phyloP scores from a whole-genome alignment of 2,113 vertebrate species.

The Aplodontia rufa region DNA sequence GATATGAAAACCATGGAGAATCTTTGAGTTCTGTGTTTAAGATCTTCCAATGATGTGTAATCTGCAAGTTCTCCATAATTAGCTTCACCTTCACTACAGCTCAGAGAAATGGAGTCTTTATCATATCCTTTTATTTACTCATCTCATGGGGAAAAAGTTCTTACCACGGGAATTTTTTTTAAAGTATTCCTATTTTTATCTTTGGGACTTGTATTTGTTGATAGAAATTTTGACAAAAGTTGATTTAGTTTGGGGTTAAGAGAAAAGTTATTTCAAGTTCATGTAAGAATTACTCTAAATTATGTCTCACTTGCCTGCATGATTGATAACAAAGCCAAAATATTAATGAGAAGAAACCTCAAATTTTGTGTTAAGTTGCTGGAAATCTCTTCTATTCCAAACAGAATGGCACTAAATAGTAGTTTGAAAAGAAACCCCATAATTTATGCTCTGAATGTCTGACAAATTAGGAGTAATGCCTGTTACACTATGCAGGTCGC shows the following conservation, averaged over 20 bases:
- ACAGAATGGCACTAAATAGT: slow-evolving; percentile 30
- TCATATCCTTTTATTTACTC: slow-evolving; percentile 16
- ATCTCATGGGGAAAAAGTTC: background rate
- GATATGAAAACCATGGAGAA: slow-evolving; percentile 73
- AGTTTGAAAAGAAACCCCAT: slow-evolving; percentile 37
- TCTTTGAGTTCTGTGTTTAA: slow-evolving; percentile 67
- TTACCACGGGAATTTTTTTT: background rate
- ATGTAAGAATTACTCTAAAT: slow-evolving; percentile 10
- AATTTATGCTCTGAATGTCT: slow-evolving; percentile 57
- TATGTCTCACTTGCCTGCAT: background rate
- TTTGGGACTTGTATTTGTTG: slow-evolving; percentile 28
- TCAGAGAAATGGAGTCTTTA: background rate
- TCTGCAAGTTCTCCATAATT: slow-evolving; percentile 71
- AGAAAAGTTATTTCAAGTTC: slow-evolving; percentile 34
- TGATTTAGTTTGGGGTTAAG: slow-evolving; percentile 4
- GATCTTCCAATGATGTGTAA: slow-evolving; percentile 65
- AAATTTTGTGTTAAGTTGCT: slow-evolving; percentile 58
- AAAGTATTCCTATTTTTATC: slow-evolving; percentile 17
- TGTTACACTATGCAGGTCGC: slow-evolving; percentile 64
- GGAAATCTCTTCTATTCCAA: slow-evolving; percentile 55
- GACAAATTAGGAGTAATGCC: slow-evolving; percentile 70
- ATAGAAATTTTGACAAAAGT: slow-evolving; percentile 25
- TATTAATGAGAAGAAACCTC: slow-evolving; percentile 47
- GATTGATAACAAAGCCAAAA: slow-evolving; percentile 62
- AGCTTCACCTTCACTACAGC: slow-evolving; percentile 16